phyloP scores from a whole-genome alignment of 2,888 invertebrate species.

The Microplitis manilae region DNA sequence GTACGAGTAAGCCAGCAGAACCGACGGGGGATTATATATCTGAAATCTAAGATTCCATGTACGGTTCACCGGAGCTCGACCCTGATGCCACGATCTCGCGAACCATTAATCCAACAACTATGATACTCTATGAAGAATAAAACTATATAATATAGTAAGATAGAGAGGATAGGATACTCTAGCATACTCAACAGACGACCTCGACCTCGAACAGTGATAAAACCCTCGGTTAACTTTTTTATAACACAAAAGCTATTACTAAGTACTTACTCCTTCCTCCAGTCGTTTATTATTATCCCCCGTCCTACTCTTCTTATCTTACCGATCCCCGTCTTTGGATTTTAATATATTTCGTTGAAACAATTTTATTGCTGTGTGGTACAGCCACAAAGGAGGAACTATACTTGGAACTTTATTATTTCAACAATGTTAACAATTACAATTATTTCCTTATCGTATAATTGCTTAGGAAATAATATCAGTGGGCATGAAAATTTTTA shows the following conservation, averaged over 20 bases:
- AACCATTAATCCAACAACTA: conserved; percentile 55
- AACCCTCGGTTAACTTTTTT: not conserved
- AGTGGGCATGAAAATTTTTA: not conserved
- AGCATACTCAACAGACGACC: conserved; percentile 7
- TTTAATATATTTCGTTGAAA: not conserved
- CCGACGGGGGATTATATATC: conserved; percentile 46
- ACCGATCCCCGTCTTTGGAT: not conserved
- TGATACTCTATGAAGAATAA: conserved; percentile 29
- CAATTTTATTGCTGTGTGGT: not conserved
- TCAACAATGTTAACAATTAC: not conserved
- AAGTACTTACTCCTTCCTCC: not conserved
- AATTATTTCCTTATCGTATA: conserved; percentile 1
- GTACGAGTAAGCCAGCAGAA: conserved; percentile 15
- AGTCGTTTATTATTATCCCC: not conserved
- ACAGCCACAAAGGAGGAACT: not conserved
- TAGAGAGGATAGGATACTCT: not conserved
- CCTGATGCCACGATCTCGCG: conserved; percentile 60
- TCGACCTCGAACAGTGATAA: conserved; percentile 24
- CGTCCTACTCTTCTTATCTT: not conserved
- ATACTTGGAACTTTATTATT: not conserved
- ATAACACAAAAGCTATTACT: conserved; percentile 1
- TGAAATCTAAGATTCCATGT: conserved; percentile 60
- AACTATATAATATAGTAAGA: conserved; percentile 6
- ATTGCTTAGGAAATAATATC: not conserved
- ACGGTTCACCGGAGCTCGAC: conserved; percentile 61